These are phyloP conservation scores for Hypomesus transpacificus DNA, from an alignment of 2,113 vertebrate species.

Conservation along the genomic window DNA sequence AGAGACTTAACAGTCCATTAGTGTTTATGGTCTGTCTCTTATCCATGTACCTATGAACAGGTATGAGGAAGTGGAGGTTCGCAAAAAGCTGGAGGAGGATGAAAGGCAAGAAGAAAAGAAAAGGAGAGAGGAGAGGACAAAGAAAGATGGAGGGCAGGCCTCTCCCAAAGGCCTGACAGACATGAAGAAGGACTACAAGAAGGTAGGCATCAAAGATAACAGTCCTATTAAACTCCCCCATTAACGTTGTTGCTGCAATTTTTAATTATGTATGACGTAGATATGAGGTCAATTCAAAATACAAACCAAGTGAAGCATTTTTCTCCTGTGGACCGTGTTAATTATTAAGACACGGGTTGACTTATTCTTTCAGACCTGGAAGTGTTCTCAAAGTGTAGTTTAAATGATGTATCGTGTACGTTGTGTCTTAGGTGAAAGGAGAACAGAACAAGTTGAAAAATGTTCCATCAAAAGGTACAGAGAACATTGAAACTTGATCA, in stretches of 20 bases:
- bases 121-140: constrained; percentile 73
- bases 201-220: neutral
- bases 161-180: constrained; percentile 68
- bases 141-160: constrained; percentile 61
- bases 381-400: neutral
- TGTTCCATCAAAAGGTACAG: constrained; percentile 74
- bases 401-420: neutral
- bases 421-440: constrained; percentile 75
- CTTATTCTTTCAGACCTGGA: too few relatives aligned
- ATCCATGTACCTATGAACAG: constrained; percentile 56
- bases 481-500: neutral
- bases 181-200: constrained; percentile 77
- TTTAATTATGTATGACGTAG: too few relatives aligned
- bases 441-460: constrained; percentile 76
- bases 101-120: constrained; percentile 85
- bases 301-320: too few relatives aligned
- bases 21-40: neutral
- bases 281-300: too few relatives aligned
- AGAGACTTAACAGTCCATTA: too few relatives aligned
- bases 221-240: neutral
- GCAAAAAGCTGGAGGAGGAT: constrained; percentile 91
- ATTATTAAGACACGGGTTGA: too few relatives aligned
- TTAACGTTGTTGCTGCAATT: neutral
- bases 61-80: constrained; percentile 95
- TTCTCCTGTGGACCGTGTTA: too few relatives aligned